These are phyloP conservation scores for Lamprotornis superbus DNA, from an alignment of 2,113 vertebrate genomes.

Conservation along the genomic window DNA sequence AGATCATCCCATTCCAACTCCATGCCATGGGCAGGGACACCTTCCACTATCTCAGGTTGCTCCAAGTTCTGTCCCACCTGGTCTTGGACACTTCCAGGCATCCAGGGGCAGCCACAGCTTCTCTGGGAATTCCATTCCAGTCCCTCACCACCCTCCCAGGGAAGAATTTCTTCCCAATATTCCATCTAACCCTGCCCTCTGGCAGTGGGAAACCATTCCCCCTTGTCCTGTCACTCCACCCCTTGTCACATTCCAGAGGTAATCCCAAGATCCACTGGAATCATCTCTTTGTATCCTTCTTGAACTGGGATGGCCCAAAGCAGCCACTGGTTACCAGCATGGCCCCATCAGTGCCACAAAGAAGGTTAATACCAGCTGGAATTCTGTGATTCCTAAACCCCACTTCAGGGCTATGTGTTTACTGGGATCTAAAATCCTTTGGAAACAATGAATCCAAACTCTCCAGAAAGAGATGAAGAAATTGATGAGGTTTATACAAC, in stretches of 20 bases:
- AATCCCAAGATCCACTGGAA: background rate
- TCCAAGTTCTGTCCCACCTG: background rate
- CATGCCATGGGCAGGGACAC: background rate
- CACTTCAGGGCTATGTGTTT: background rate
- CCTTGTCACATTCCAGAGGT: background rate
- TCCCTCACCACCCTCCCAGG: fast-evolving
- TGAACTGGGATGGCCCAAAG: background rate
- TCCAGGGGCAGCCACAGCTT: background rate
- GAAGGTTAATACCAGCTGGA: background rate
- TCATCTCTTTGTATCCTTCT: background rate
- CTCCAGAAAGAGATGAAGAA: background rate
- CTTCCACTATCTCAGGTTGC: background rate
- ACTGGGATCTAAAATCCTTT: background rate
- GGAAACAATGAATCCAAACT: background rate
- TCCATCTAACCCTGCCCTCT: fast-evolving
- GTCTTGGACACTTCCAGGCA: background rate
- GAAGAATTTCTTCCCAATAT: background rate
- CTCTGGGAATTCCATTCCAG: background rate
- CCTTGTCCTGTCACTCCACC: background rate
- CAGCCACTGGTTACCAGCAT: background rate
- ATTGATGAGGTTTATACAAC: background rate
- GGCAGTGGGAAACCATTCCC: background rate
- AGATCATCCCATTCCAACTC: background rate
- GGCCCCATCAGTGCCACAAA: background rate
- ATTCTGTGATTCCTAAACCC: background rate